A percentile compares a stretch with the other conserved stretches of the same genome.
These are phyloP conservation scores for Trachurus trachurus DNA, from an alignment of 2,797 vertebrate species.

Conservation along the genomic window DNA sequence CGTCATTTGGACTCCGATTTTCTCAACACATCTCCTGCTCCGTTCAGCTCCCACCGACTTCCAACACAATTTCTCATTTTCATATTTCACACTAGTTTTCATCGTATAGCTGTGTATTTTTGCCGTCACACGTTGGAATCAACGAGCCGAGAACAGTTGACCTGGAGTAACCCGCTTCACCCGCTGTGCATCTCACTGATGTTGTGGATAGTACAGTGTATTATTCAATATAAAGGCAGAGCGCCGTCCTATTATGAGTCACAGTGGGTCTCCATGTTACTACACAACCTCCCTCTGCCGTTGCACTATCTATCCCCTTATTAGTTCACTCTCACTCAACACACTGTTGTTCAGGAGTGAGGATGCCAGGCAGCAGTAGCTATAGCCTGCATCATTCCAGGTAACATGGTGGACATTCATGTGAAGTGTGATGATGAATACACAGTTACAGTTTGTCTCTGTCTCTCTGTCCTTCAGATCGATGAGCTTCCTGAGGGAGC, in stretches of 20 bases:
- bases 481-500: conserved; percentile 99
- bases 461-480: conserved; percentile 85
- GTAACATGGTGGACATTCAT: neutral
- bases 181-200: neutral
- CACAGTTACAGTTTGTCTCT: neutral
- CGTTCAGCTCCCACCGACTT: neutral
- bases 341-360: neutral
- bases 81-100: neutral
- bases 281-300: neutral
- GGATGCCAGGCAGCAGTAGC: too few relatives aligned
- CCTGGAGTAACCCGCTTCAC: conserved; percentile 54
- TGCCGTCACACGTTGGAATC: neutral
- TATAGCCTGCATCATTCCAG: neutral
- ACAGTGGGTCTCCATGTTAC: neutral
- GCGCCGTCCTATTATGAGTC: neutral
- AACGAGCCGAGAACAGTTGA: conserved; percentile 18
- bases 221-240: neutral
- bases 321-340: too few relatives aligned
- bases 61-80: neutral
- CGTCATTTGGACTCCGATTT: conserved; percentile 9
- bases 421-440: neutral
- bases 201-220: neutral
- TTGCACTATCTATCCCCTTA: too few relatives aligned
- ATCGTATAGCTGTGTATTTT: neutral
- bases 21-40: neutral